phyloP scores from a whole-genome alignment of 2,888 invertebrate genomes.

The Melanostoma scalare region DNA sequence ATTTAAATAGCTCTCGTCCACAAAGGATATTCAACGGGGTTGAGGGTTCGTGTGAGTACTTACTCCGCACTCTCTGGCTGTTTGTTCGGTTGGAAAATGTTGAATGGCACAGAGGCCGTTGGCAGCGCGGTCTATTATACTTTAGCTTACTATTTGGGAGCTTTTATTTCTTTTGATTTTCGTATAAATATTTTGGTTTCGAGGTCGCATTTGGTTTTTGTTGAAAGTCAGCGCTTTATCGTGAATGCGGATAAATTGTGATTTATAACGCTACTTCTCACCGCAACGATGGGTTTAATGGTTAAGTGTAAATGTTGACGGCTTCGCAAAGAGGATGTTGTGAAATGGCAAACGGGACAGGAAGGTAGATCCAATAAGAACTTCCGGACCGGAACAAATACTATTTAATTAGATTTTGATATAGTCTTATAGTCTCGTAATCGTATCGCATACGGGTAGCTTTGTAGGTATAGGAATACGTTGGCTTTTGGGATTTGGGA shows the following conservation, averaged over 20 bases:
- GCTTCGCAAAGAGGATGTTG: neutral
- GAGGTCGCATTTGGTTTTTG: constrained; percentile 48
- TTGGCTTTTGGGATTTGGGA: neutral
- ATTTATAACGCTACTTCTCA: constrained; percentile 40
- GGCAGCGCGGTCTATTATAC: constrained; percentile 33
- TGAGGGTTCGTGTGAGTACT: constrained; percentile 29
- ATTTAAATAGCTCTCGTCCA: constrained; percentile 60
- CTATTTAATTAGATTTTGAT: constrained; percentile 21
- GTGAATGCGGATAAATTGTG: constrained; percentile 45
- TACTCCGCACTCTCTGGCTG: neutral
- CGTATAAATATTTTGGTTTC: constrained; percentile 25
- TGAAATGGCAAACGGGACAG: neutral
- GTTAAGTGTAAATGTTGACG: constrained; percentile 43
- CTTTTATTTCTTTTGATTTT: constrained; percentile 8
- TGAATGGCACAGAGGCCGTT: constrained; percentile 23
- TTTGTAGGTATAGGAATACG: neutral
- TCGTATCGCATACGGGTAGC: too few species aligned
- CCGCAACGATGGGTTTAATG: constrained; percentile 30
- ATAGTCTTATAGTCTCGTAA: neutral
- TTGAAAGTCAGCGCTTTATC: constrained; percentile 54
- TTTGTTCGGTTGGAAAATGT: constrained; percentile 39
- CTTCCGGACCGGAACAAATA: constrained; percentile 4
- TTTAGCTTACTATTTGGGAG: constrained; percentile 45
- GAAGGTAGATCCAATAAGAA: neutral
- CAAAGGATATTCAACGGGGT: constrained; percentile 38